Base-by-base conservation (phyloP, 1,140 invertebrate genomes). In the Meteorus sp. region DNA sequence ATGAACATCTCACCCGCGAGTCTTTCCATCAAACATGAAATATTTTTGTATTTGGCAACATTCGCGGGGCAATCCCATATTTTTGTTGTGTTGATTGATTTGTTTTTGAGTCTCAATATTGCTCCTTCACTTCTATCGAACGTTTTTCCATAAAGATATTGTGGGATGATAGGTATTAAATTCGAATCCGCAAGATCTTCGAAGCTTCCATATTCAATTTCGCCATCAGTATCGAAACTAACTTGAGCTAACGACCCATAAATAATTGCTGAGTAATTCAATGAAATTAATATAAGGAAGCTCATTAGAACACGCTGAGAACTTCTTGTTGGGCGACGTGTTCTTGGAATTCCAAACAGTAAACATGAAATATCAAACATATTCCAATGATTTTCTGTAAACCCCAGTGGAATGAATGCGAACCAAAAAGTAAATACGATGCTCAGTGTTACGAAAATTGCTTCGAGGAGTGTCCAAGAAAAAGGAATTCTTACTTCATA, bases 101-200 rank as follows among this genome's bases (percentile, higher is more conserved):
- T 54, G 3, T 41, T 43, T 15, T 33, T 48, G 1, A 58, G 17
- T 39, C 53, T 45, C 9, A 25, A 19, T n/a, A 62, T 25, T 2
- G 41, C 3, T 45, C 33, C 48, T 13, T 58, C 33, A 27, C 8
- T 50, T 9, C 29, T 11, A 20, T 20, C 27, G 29, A 54, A 58
- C 15, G 60, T 58, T 39, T 47, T 58, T 3, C 22, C 17, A 25
- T 33, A 48, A 9, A 44, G 9, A 50, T 31, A 41, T 20, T 22
- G 2, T 5, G 25, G 19, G 2, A 62, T 29, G 3, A 55, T 6
- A 4, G 35, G 44, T 20, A 27, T 41, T 3, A 62, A 25, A 6
- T 17, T 20, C 8, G 60, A 62, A 7, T 48, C 22, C 31, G 52
- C 56, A 8, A 62, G 11, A 27, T 62, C 56, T 6, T 62, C 43